Conservation (phyloP, 2,888 invertebrate species). For the Dioctria linearis region DNA sequence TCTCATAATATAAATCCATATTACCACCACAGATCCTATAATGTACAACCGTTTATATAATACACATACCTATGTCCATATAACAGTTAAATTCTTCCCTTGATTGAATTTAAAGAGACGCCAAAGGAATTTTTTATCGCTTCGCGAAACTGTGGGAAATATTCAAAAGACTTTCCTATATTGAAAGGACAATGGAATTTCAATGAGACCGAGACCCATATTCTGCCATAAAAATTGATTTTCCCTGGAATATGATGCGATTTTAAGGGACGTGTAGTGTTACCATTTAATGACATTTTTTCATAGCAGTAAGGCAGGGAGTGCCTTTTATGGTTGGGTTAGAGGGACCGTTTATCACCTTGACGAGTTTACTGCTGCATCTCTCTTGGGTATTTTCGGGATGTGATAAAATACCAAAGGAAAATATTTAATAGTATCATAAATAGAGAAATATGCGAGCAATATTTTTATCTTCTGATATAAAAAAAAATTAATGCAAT, state of each 20-base stretch:
- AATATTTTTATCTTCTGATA: slow-evolving; percentile 5
- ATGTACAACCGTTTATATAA: neutral
- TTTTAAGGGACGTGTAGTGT: slow-evolving; percentile 39
- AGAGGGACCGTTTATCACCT: slow-evolving; percentile 45
- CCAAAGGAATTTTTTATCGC: slow-evolving; percentile 38
- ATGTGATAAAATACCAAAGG: slow-evolving; percentile 46
- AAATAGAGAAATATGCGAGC: slow-evolving; percentile 36
- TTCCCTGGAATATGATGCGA: slow-evolving; percentile 37
- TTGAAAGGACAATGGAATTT: slow-evolving; percentile 43
- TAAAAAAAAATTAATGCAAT: neutral
- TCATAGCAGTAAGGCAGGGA: neutral
- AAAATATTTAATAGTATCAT: slow-evolving; percentile 41
- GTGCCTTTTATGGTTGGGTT: slow-evolving; percentile 38
- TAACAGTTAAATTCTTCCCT: slow-evolving; percentile 3
- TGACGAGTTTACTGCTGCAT: slow-evolving; percentile 31
- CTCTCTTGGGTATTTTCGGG: slow-evolving; percentile 37
- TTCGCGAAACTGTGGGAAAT: slow-evolving; percentile 3
- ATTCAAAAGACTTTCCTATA: slow-evolving; percentile 19
- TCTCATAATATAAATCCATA: too few species aligned
- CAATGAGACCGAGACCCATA: slow-evolving; percentile 39
- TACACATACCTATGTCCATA: slow-evolving; percentile 3
- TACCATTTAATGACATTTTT: slow-evolving; percentile 44
- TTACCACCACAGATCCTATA: too few species aligned
- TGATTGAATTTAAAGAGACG: slow-evolving; percentile 45
- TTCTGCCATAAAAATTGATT: slow-evolving; percentile 49